Percentiles rank a stretch among this genome's conserved stretches.
Conservation (phyloP, 2,797 vertebrate species). For the Ptychobarbus kaznakovi region DNA sequence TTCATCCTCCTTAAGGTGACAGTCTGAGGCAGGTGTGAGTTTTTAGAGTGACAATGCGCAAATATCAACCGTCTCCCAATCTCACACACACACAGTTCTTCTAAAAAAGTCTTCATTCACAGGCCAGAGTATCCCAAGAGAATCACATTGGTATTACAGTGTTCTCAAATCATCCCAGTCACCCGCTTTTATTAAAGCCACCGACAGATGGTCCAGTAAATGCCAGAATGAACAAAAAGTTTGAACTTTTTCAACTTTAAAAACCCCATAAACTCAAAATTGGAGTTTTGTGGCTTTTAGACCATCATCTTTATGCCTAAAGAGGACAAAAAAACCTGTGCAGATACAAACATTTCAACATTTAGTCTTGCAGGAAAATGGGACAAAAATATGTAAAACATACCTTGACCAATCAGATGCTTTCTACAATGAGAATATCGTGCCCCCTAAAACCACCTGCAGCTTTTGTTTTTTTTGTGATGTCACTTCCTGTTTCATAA, state of each 20-base stretch:
- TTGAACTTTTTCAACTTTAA: background rate
- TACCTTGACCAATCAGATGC: background rate
- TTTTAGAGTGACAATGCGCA: constrained; percentile 23
- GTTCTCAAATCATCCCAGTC: background rate
- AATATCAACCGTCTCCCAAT: background rate
- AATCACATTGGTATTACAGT: background rate
- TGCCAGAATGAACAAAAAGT: background rate
- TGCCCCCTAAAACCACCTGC: background rate
- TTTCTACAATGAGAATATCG: background rate
- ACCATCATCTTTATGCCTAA: no score
- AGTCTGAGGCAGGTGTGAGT: constrained; percentile 15
- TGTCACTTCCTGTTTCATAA: background rate
- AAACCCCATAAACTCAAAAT: background rate
- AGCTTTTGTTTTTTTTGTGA: background rate
- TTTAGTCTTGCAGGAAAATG: background rate
- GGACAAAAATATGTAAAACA: background rate
- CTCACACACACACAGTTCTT: background rate
- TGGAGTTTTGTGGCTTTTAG: background rate
- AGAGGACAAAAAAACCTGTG: background rate
- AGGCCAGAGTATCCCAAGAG: constrained; percentile 5
- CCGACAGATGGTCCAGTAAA: constrained; percentile 16
- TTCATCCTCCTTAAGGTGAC: background rate
- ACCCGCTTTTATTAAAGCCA: background rate
- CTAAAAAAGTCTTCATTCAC: background rate
- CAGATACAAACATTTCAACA: background rate